Conservation (phyloP, 2,113 vertebrate species). For the Eubucco bourcierii region DNA sequence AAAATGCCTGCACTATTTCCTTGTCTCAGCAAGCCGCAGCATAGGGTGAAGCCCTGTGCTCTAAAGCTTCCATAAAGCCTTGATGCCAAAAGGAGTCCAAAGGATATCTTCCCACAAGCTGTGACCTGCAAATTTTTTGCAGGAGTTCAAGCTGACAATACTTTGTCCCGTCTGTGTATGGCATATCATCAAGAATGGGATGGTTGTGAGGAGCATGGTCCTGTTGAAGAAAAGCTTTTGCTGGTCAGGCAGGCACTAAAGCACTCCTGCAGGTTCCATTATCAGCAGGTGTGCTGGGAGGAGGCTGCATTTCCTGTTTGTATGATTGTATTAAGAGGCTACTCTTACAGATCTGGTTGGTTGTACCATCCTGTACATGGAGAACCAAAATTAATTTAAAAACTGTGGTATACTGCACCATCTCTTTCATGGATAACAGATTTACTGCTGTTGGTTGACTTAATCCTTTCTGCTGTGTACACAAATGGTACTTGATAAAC, state of each 20-base stretch:
- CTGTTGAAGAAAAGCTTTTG: not conserved
- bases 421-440: not conserved
- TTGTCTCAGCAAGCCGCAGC: not conserved
- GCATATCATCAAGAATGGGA: fast-evolving
- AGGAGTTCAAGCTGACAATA: fast-evolving
- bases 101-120: not conserved
- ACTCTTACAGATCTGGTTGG: not conserved
- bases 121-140: not conserved
- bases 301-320: not conserved
- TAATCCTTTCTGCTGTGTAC: not conserved
- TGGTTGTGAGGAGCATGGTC: not conserved
- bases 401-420: not conserved
- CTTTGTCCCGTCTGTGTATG: not conserved
- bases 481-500: not conserved
- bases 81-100: not conserved
- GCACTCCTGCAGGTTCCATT: not conserved
- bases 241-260: not conserved
- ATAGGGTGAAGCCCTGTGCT: not conserved
- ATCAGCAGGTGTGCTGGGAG: not conserved
- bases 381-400: not conserved
- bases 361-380: fast-evolving
- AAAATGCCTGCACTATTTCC: fast-evolving
- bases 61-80: not conserved
- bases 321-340: not conserved
- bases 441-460: not conserved